Percentiles rank a stretch among this genome's conserved stretches.
Conservation (phyloP, 30 jellyfish, hydroid and myxozoan species). For the Hydractinia symbiolongicarpus region DNA sequence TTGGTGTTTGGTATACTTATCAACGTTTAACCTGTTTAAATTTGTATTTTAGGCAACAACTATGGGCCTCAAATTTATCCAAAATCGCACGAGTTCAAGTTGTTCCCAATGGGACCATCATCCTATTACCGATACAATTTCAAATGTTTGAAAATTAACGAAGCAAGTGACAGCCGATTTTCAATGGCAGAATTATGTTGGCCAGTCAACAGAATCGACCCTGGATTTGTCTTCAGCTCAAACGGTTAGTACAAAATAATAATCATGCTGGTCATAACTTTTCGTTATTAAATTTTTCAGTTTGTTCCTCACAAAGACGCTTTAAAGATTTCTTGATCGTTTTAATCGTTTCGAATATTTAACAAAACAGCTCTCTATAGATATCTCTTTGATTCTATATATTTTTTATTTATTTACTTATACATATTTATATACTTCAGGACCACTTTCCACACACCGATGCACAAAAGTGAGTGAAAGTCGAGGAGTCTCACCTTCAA, state of each 20-base stretch:
- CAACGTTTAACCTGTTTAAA: too few species aligned
- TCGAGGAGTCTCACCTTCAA: not conserved
- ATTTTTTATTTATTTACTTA: not conserved
- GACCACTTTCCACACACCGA: not conserved
- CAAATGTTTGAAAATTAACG: slow-evolving; percentile 1
- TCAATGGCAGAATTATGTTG: not conserved
- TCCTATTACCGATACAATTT: not conserved
- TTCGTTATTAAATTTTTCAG: not conserved
- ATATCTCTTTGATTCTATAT: not conserved
- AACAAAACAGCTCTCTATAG: not conserved
- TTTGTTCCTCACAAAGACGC: not conserved
- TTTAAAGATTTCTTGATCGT: not conserved
- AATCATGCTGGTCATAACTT: not conserved
- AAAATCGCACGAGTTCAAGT: slow-evolving; percentile 16
- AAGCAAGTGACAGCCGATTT: slow-evolving; percentile 7
- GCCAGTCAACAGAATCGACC: not conserved
- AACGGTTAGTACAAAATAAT: not conserved
- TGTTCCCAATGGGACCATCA: not conserved
- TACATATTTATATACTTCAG: not conserved
- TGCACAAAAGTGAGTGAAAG: not conserved
- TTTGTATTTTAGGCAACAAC: too few species aligned
- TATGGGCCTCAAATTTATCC: slow-evolving; percentile 12
- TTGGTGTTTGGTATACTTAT: too few species aligned
- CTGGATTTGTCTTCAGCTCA: slow-evolving; percentile 6
- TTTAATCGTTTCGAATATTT: not conserved